Base-by-base conservation (phyloP, 2,888 invertebrate species). In the Ophion ellenae region DNA sequence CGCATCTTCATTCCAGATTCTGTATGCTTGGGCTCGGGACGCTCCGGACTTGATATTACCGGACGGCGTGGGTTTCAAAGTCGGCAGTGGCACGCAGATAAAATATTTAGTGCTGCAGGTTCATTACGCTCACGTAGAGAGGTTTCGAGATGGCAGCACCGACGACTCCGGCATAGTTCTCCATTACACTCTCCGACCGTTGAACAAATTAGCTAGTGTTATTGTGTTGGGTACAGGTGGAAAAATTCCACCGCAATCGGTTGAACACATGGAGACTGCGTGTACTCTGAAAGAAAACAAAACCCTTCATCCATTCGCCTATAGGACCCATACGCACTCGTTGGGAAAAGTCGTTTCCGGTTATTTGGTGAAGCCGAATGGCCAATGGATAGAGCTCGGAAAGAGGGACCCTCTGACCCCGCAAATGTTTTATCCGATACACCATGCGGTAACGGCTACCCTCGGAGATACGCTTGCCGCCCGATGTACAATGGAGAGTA, bases 1-100 rank as follows among this genome's bases (percentile, higher is more conserved):
- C n/a, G 4, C 11, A 70, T 63, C 28, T 64, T 45, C 47, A 2
- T 78, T 80, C 11, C 94, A 98, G 97, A 97, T 99, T 77, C 95
- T 99, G 11, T 99, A 99, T 94, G 99, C 99, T 0, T 99, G 99
- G 99, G 99, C 98, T 2, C 95, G 97, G 89, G 98, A 99, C 93
- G 99, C 99, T 0, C 98, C 98, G 0, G 96, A 96, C 78, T 94
- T 99, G 5, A 94, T 96, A 67, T 94, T 99, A 74, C 99, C 99
- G 0, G 94, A 96, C 74, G 97, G 97, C 86, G 99, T 99, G 10
- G 99, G 98, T 1, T 99, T 99, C 94, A 97, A 97, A 94, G 97
- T 99, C 70, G 99, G 99, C 9, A 96, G 96, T 80, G 96, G 96
- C 83, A 97, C 98, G 0, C 95, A 96, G 14, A 97, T 98, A 87